A percentile compares a stretch with the other conserved stretches of the same genome.
Evolutionary conservation across 2,113 vertebrate species (phyloP).

Genomic region (Sceloporus tristichus): DNA sequence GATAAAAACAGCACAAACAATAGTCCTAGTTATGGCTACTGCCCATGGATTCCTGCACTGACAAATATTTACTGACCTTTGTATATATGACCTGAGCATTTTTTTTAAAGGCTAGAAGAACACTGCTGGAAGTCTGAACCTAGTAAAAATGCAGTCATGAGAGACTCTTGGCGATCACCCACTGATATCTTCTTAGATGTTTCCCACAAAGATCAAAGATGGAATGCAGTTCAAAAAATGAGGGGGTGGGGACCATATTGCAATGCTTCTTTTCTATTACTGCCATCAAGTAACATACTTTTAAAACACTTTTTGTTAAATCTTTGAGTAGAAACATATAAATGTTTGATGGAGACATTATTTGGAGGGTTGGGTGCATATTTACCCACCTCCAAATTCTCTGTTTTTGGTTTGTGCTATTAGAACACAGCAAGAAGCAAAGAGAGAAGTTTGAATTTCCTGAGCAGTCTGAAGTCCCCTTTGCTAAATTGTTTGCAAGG

Average conservation of each 20-base stretch:
- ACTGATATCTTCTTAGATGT: not conserved
- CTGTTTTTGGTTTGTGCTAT: not conserved
- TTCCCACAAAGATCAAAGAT: conserved; percentile 1
- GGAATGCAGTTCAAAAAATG: not conserved
- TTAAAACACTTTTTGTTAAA: conserved; percentile 1
- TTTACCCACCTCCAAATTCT: not conserved
- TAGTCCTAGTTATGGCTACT: not conserved
- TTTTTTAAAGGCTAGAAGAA: not conserved
- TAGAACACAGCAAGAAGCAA: not conserved
- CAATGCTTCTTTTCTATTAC: not conserved
- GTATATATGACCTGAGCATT: not conserved
- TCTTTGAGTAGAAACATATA: not conserved
- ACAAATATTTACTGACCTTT: not conserved
- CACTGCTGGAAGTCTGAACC: not conserved
- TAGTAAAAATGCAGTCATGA: not conserved
- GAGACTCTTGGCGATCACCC: not conserved
- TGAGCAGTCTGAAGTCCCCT: not conserved
- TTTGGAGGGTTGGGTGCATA: not conserved
- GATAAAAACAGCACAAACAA: not conserved
- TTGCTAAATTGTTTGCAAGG: not conserved
- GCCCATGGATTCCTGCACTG: not conserved
- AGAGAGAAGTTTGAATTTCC: not conserved
- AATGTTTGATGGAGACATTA: not conserved
- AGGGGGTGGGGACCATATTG: not conserved
- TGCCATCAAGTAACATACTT: not conserved